Percentiles rank a stretch among this genome's conserved stretches.
Conservation (phyloP, 2,113 vertebrate species). For the Xerus inauris region DNA sequence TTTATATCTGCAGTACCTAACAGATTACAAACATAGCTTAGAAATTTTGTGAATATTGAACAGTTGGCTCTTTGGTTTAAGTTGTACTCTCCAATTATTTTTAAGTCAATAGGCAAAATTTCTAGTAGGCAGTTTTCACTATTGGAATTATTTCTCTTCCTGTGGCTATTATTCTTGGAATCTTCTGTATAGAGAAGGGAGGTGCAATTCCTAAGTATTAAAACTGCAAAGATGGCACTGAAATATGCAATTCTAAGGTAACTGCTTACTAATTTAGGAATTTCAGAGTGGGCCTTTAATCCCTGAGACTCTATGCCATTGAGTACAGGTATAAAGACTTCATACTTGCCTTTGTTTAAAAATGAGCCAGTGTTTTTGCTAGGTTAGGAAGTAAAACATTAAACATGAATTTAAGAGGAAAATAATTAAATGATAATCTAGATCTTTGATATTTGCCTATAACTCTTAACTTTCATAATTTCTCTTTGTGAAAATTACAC, state of each 20-base stretch:
- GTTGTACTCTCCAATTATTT: neutral
- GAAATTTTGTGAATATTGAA: neutral
- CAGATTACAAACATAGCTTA: neutral
- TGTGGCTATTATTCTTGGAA: slow-evolving; percentile 2
- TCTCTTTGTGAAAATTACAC: slow-evolving; percentile 51
- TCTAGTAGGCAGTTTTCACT: neutral
- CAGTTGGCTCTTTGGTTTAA: neutral
- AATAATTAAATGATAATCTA: neutral
- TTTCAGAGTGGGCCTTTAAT: slow-evolving; percentile 18
- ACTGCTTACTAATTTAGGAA: slow-evolving; percentile 40
- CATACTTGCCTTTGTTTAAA: slow-evolving; percentile 27
- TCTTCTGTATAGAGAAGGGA: slow-evolving; percentile 21
- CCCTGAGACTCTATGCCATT: neutral
- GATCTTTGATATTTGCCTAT: slow-evolving; percentile 10
- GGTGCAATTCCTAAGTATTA: neutral
- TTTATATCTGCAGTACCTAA: neutral
- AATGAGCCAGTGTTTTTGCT: neutral
- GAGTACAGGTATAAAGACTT: neutral
- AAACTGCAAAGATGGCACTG: slow-evolving; percentile 9
- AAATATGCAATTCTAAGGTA: slow-evolving; percentile 11
- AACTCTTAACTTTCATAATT: slow-evolving; percentile 44
- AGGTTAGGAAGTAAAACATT: slow-evolving; percentile 41
- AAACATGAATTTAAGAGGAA: slow-evolving; percentile 43
- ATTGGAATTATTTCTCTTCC: neutral
- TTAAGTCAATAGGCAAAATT: slow-evolving; percentile 17